A percentile compares a stretch with the other conserved stretches of the same genome.
These are phyloP conservation scores for Gila robusta DNA, from an alignment of 2,797 vertebrate species.

Conservation along the genomic window DNA sequence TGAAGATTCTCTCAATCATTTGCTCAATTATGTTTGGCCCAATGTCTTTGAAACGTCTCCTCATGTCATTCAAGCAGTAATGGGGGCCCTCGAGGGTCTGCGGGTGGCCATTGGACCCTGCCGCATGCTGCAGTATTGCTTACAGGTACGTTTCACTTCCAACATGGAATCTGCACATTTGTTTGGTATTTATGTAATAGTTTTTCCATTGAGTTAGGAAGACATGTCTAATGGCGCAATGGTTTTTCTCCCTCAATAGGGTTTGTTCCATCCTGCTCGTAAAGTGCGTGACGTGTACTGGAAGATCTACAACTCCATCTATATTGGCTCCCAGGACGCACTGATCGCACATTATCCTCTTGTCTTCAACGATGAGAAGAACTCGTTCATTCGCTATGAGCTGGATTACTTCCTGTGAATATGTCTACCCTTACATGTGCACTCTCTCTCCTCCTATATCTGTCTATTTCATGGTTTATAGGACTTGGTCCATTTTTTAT, in stretches of 20 bases:
- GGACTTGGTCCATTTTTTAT: slow-evolving; percentile 61
- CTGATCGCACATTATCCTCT: slow-evolving; percentile 98
- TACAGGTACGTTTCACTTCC: slow-evolving; percentile 83
- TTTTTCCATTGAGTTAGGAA: not conserved
- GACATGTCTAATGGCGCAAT: not conserved
- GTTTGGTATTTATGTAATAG: not conserved
- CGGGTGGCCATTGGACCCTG: slow-evolving; percentile 97
- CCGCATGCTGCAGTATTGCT: slow-evolving; percentile 97
- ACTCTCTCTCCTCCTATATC: slow-evolving; percentile 38
- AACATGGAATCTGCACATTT: not conserved
- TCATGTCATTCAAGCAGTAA: slow-evolving; percentile 98
- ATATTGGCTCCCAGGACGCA: slow-evolving; percentile 98
- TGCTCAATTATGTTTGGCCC: slow-evolving; percentile 98
- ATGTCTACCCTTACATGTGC: slow-evolving; percentile 51
- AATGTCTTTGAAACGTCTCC: slow-evolving; percentile 99
- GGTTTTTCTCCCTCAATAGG: slow-evolving; percentile 73
- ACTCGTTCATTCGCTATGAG: slow-evolving; percentile 95
- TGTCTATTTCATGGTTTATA: slow-evolving; percentile 50
- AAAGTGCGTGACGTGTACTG: slow-evolving; percentile 99
- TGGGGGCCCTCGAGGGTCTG: slow-evolving; percentile 97
- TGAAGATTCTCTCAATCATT: slow-evolving; percentile 96
- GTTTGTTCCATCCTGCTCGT: slow-evolving; percentile 96
- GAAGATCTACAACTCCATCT: slow-evolving; percentile 99
- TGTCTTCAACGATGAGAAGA: slow-evolving; percentile 98
- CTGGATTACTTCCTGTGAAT: slow-evolving; percentile 96